Base-by-base conservation (phyloP, 2,113 vertebrate genomes). In the Cryptotis parvus region DNA sequence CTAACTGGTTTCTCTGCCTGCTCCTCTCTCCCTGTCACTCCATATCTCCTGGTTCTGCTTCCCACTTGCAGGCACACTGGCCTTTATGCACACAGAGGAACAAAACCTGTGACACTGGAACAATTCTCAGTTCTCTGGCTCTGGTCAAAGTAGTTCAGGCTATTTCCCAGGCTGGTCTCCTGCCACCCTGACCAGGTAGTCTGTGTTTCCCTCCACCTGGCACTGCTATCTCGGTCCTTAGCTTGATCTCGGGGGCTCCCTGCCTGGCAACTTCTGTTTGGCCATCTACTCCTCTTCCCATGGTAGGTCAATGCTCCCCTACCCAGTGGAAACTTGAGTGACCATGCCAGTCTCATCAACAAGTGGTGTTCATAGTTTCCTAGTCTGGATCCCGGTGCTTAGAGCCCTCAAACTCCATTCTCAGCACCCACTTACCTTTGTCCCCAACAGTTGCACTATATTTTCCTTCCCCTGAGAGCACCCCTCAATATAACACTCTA, bases 1-100 rank as follows among this genome's bases (percentile, higher is more conserved):
- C 61, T 52, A 31, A 43, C 70, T 76, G 92, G 41, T 87, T 92
- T 89, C 5, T 1, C 61, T 86, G 52, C 80, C 41, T 86, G 79
- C 74, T 69, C 41, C 5, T 65, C 16, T 83, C 55, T 49, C n/a
- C 49, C 14, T 74, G 12, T 22, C 63, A 27, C 77, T 66, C 66
- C 33, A 12, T 39, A 37, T 37, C 22, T 55, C 14, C 81, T 75
- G 39, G 0, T n/a, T 66, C 41, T 79, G 11, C 33, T 26, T 31
- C 76, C 45, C 31, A 35, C n/a, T 9, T 9, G 45, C 24, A 35
- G n/a, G 29, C 29, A 66, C 84, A 55, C 68, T 15, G 35, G 14
- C 78, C 26, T 86, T 79, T 45, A 22, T 49, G 18, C 45, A 29
- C 5, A 20, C n/a, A 43, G 10, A 10, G 33, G 16, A 49, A 43